Evolutionary conservation across 2,888 invertebrate genomes (phyloP).

Genomic region (Listrodromus nycthemerus): DNA sequence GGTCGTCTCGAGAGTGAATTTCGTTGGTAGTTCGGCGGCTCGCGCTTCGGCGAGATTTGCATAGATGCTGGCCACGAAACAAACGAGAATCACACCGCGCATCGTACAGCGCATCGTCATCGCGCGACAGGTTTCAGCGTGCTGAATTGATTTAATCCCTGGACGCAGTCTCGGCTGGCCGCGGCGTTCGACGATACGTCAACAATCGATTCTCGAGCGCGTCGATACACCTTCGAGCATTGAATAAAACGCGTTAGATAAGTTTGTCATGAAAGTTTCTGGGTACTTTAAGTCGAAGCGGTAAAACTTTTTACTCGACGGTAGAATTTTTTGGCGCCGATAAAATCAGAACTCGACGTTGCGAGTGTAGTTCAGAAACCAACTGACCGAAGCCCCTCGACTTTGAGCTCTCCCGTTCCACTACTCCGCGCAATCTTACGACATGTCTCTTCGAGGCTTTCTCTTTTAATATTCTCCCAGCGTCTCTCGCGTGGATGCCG

Average conservation of each 20-base stretch:
- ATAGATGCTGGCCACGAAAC: conserved; percentile 57
- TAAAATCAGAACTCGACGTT: conserved; percentile 32
- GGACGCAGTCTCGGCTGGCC: neutral
- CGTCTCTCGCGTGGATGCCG: conserved; percentile 56
- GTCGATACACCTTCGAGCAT: neutral
- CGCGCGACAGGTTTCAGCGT: neutral
- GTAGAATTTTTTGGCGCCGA: conserved; percentile 20
- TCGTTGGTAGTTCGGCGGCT: conserved; percentile 76
- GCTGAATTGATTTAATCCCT: neutral
- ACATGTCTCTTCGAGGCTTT: conserved; percentile 74
- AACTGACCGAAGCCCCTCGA: conserved; percentile 71
- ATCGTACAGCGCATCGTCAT: conserved; percentile 38
- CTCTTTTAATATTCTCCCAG: conserved; percentile 75
- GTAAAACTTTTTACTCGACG: neutral
- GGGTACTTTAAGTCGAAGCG: conserved; percentile 15
- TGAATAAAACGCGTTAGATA: neutral
- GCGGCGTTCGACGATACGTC: neutral
- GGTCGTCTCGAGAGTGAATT: conserved; percentile 71
- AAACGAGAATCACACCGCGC: conserved; percentile 30
- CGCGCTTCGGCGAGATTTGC: conserved; percentile 63
- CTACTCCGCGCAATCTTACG: conserved; percentile 71
- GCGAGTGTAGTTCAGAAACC: conserved; percentile 49
- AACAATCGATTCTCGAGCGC: conserved; percentile 5
- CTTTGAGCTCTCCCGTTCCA: conserved; percentile 36
- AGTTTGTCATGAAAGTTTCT: neutral